These are phyloP conservation scores for Meloe dianella DNA, from an alignment of 2,888 invertebrate genomes.

Conservation along the genomic window DNA sequence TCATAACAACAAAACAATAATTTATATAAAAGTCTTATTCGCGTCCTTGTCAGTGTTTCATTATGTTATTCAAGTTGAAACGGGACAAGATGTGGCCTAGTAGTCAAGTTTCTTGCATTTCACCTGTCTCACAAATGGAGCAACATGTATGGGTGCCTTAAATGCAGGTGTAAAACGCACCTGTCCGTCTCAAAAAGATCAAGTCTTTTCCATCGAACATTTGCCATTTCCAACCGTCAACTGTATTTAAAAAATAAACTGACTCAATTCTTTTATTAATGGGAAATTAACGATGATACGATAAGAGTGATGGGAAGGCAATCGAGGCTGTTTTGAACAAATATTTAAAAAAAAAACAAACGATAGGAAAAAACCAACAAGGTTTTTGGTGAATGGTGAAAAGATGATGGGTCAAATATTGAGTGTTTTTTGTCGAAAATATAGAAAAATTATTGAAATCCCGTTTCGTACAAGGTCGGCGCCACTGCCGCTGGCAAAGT, in stretches of 20 bases:
- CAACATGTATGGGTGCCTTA: not conserved
- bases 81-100: slow-evolving; percentile 19
- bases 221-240: slow-evolving; percentile 2
- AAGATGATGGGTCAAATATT: not conserved
- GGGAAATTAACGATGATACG: no score
- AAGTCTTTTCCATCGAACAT: not conserved
- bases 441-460: not conserved
- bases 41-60: slow-evolving; percentile 10
- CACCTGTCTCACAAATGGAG: not conserved
- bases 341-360: no score
- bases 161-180: slow-evolving; percentile 2
- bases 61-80: slow-evolving; percentile 15
- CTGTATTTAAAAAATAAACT: not conserved
- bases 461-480: slow-evolving; percentile 5
- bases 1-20: slow-evolving; percentile 13
- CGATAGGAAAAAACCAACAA: no score
- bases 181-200: not conserved
- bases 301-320: no score
- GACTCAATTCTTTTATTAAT: no score
- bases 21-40: not conserved
- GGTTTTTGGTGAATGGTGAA: no score
- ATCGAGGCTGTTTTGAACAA: no score
- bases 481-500: not conserved
- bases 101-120: slow-evolving; percentile 10
- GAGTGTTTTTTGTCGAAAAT: not conserved